phyloP scores from a whole-genome alignment of 2,113 vertebrate genomes.

The Oryzias javanicus region DNA sequence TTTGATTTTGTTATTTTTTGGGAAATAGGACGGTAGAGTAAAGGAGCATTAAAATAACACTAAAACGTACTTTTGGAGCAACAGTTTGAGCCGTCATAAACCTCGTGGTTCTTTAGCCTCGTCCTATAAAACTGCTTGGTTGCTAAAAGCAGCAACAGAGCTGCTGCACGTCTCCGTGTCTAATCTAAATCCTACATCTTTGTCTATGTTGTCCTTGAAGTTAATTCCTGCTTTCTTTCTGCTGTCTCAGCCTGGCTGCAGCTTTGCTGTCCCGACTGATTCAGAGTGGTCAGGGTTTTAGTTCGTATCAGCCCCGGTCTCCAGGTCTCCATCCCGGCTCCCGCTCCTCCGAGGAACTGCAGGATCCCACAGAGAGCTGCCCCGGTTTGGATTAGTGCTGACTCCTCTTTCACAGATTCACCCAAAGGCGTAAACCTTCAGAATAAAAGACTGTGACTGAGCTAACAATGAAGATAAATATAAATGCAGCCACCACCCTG shows the following conservation, averaged over 20 bases:
- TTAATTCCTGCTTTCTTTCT: not conserved
- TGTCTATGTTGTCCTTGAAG: constrained; percentile 46
- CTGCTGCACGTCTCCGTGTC: constrained; percentile 3
- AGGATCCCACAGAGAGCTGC: constrained; percentile 30
- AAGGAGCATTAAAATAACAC: no score
- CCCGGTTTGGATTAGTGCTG: constrained; percentile 56
- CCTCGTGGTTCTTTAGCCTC: not conserved
- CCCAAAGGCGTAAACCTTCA: constrained; percentile 30
- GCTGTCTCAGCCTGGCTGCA: constrained; percentile 22
- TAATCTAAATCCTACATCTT: constrained; percentile 23
- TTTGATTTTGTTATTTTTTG: no score
- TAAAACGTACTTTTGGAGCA: not conserved
- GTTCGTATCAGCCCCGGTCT: constrained; percentile 52
- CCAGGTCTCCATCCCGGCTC: constrained; percentile 41
- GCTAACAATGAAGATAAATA: constrained; percentile 39
- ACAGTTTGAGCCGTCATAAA: not conserved
- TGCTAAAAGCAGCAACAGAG: constrained; percentile 12
- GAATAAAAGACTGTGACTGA: constrained; percentile 30
- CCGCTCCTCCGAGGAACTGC: constrained; percentile 44
- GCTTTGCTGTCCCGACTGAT: constrained; percentile 32
- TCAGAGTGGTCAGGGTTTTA: constrained; percentile 27
- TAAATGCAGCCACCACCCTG: constrained; percentile 15
- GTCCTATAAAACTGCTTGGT: not conserved
- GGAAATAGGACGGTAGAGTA: no score
- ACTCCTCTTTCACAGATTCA: constrained; percentile 39